Evolutionary conservation across 2,888 invertebrate species (phyloP), one percentile per base, ranked within the genome.

Genomic region (Brachypterus glaber): DNA sequence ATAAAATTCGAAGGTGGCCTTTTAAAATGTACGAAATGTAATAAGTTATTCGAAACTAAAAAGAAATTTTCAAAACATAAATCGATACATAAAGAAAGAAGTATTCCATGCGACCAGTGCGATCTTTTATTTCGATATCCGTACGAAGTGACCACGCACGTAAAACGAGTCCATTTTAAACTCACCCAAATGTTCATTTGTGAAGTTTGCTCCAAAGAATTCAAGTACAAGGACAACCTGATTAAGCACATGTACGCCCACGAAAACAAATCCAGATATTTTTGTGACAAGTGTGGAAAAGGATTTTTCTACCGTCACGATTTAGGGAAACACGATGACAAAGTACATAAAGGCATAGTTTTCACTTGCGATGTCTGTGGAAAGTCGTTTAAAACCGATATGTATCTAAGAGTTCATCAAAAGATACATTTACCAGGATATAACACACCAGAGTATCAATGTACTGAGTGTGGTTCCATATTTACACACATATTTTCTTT

Each of bases 221-320:
- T 47, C 33, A 27, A 42, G 8, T 44, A 43, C 17, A 47, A 50
- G 30, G 41, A 51, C 29, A 33, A 39, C 2, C 30, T 51, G 14
- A 48, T 44, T 3, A 29, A 44, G 12, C 54, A 54, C 35, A 43
- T 53, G 1, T 41, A 47, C 18, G 50, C 47, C 71, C 40, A 72
- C 69, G 0, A 70, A 69, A 33, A 72, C 66, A 45, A 74, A 68
- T 60, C 51, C 34, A 51, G 53, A 17, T 51, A 44, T 14, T 44
- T 49, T 15, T 62, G 63, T 41, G 46, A 46, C 4, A 29, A 48
- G 11, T 58, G 58, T 33, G 43, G 44, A 9, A 49, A 48, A 30
- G 48, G 51, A 5, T 58, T 51, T 36, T 49, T 50, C 21, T 51
- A 43, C 16, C 39, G 41, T 14, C 43, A 42, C 15, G 49, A 49